Base-by-base conservation (phyloP, 1,140 invertebrate species). In the Medauroidea extradentata region DNA sequence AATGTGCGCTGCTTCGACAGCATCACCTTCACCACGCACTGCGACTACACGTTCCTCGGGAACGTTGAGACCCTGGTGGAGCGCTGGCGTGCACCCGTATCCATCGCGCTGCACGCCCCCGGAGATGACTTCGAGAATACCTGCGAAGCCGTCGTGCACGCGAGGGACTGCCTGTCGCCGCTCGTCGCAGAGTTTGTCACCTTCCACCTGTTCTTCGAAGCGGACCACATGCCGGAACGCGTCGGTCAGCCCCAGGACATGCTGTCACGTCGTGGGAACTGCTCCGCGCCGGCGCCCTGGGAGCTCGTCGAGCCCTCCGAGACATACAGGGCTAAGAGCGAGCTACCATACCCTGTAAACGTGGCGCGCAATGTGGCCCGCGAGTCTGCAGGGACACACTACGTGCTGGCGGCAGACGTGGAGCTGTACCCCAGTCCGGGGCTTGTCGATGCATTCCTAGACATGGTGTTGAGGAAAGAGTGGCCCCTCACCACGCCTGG, bases 1-100 rank as follows among this genome's bases (percentile, higher is more conserved):
- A 75, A 75, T 63, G 57, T 67, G 71, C 52, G 78, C 24, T 94
- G 91, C 70, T 87, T 91, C 73, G 90, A 93, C 72, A 88, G 84
- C 57, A 82, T 96, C 39, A 96, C 93, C 0, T 93, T 94, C 68
- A 94, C 93, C 1, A 96, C 93, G 8, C 93, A 95, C 71, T 91
- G 89, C 3, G 91, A 93, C 67, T 93, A 86, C 71, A 93, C 91
- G 53, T 94, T 94, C 76, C 80, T 96, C 64, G 90, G 94, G 71
- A 95, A 96, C 76, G 77, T 94, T 51, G 83, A 87, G 69, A 71
- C 67, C 59, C 57, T 75, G 38, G 69, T 73, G 55, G 54, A 70
- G 38, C 72, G 82, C 11, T 86, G 84, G 83, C 71, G 77, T 52
- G 87, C 85, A 1, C 86, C 86, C 3, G 74, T 89, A n/a, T 87